Conservation (phyloP, 2,113 vertebrate species). For the Peromyscus polionotus region DNA sequence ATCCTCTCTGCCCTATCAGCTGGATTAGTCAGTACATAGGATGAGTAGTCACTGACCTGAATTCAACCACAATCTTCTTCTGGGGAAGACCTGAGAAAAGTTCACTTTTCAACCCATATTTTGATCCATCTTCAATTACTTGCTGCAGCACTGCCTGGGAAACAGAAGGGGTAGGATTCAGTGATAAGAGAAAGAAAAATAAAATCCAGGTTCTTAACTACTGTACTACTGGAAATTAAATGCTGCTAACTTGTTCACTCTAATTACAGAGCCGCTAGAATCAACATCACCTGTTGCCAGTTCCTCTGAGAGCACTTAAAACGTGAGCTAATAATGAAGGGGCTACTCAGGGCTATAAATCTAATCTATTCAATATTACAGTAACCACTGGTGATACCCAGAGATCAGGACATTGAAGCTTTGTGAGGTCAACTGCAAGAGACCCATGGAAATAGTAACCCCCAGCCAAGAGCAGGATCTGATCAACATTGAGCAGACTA, state of each 20-base stretch:
- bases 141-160: conserved; percentile 92
- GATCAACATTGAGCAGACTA: background rate
- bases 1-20: background rate
- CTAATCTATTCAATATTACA: background rate
- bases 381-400: background rate
- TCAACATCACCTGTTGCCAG: background rate
- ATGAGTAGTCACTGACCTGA: conserved; percentile 88
- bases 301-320: background rate
- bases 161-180: conserved; percentile 46
- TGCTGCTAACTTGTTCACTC: background rate
- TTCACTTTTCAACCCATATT: conserved; percentile 93
- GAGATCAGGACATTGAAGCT: conserved; percentile 20
- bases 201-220: conserved; percentile 1
- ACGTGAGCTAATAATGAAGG: background rate
- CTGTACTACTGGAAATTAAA: conserved; percentile 45
- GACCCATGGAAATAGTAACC: background rate
- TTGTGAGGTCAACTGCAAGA: conserved; percentile 7
- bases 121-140: conserved; percentile 88
- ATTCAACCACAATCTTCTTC: conserved; percentile 93
- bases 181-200: background rate
- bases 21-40: background rate
- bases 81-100: conserved; percentile 89
- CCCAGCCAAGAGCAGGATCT: conserved; percentile 23
- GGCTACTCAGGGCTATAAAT: background rate
- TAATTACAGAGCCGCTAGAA: background rate